Evolutionary conservation across 2,888 invertebrate species (phyloP).

Genomic region (Lepidochrysops patricia): DNA sequence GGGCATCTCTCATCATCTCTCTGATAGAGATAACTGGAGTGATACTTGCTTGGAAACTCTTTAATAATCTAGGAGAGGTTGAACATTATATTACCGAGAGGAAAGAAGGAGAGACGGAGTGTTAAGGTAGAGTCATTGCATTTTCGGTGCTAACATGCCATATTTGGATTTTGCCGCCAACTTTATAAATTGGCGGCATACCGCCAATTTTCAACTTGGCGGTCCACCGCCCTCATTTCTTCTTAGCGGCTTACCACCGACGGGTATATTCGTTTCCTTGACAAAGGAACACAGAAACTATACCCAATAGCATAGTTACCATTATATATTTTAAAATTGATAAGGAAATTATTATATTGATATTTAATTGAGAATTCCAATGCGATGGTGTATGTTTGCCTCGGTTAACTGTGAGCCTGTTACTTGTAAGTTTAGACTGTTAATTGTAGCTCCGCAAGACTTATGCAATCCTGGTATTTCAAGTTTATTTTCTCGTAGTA

Average conservation of each 20-base stretch:
- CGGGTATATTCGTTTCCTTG: slow-evolving; percentile 48
- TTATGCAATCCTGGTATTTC: slow-evolving; percentile 3
- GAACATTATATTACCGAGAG: slow-evolving; percentile 65
- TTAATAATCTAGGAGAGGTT: slow-evolving; percentile 56
- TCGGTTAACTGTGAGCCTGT: background rate
- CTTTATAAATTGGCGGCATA: background rate
- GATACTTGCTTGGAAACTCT: slow-evolving; percentile 57
- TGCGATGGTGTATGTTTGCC: background rate
- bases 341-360: background rate
- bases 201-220: background rate
- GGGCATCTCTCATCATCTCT: slow-evolving; percentile 54
- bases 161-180: slow-evolving; percentile 12
- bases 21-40: slow-evolving; percentile 54
- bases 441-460: background rate
- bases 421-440: background rate
- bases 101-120: slow-evolving; percentile 66
- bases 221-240: background rate
- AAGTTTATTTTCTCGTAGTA: too few relatives aligned
- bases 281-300: slow-evolving; percentile 44
- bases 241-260: slow-evolving; percentile 20
- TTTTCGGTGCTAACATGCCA: slow-evolving; percentile 7
- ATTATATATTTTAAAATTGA: background rate
- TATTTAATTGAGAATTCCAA: background rate
- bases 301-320: slow-evolving; percentile 23
- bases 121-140: slow-evolving; percentile 28